These are phyloP conservation scores for Cranoglanis bouderius DNA, from an alignment of 2,113 vertebrate genomes.

Conservation along the genomic window DNA sequence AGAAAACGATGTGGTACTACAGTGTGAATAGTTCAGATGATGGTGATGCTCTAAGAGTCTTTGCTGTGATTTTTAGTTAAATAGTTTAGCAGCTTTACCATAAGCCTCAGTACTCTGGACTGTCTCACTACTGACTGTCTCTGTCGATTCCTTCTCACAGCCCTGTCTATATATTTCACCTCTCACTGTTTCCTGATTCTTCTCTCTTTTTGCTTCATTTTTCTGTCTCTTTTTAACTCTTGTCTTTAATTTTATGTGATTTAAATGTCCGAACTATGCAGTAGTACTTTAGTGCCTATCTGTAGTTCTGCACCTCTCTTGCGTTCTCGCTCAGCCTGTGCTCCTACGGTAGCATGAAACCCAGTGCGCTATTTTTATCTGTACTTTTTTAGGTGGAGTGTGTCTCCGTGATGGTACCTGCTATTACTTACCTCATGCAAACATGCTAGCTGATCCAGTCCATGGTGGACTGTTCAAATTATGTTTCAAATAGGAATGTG, in stretches of 20 bases:
- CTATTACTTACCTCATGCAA: conserved; percentile 51
- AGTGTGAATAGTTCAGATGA: conserved; percentile 26
- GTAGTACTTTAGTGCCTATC: conserved; percentile 35
- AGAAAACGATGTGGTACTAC: conserved; percentile 3
- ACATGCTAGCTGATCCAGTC: conserved; percentile 33
- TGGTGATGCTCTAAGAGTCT: not conserved
- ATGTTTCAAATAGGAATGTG: conserved; percentile 20
- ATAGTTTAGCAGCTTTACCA: conserved; percentile 36
- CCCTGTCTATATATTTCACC: not conserved
- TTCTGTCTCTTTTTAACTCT: not conserved
- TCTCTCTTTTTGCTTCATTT: not conserved
- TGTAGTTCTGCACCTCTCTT: conserved; percentile 1
- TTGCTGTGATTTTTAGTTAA: conserved; percentile 35
- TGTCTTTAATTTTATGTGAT: not conserved
- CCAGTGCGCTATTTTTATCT: conserved; percentile 44
- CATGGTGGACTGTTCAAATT: conserved; percentile 35
- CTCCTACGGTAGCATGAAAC: conserved; percentile 23
- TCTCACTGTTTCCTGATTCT: not conserved
- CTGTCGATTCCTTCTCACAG: not conserved
- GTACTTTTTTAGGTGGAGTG: conserved; percentile 36
- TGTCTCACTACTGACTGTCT: conserved; percentile 29
- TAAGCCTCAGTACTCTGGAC: not conserved
- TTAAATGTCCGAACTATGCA: conserved; percentile 30
- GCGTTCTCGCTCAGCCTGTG: not conserved
- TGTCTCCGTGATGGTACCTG: conserved; percentile 47